Evolutionary conservation across 2,797 vertebrate genomes (phyloP), one percentile per base, ranked within the genome.

Genomic region (Hemitrygon akajei): DNA sequence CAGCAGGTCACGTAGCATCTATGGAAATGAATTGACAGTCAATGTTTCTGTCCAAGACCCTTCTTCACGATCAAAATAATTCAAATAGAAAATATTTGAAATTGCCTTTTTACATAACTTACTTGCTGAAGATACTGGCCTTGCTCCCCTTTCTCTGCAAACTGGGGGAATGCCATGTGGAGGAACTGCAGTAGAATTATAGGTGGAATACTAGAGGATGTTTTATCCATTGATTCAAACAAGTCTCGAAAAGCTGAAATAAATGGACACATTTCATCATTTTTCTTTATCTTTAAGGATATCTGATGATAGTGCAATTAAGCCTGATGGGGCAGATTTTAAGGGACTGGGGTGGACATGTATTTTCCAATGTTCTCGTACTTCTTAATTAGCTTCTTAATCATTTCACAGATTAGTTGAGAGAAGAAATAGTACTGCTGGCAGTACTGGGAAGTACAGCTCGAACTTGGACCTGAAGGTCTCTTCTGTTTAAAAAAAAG

Each of bases 141-240:
- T 97, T 99, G 99, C 93, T 99, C 99, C 0, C 98, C 98, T 94
- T 99, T 99, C 96, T 99, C 99, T 63, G 99, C 98, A 95, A 99
- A 99, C 97, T 99, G 99, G 94, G 99, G 99, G 95, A 99, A 99
- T 96, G 99, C 99, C 98, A 99, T 98, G 95, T 99, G 99, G 95
- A 99, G 98, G 96, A 99, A 99, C 95, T 99, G 99, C 96, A 99
- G 98, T 94, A 99, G 96, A 96, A 99, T 99, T 95, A 99, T 99
- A 93, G 99, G 99, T 69, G 98, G 98, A 95, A 99, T 98, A 97
- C 98, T 99, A 95, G 99, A 98, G 93, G 98, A 98, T 94, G 98
- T 99, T 97, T 99, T 99, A 94, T 99, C 99, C 99, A 99, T 99
- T 94, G 99, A 99, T 96, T 99, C 98, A 95, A 98, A 99, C 94